Evolutionary conservation across 2,888 invertebrate species (phyloP).

Genomic region (Candidula unifasciata): DNA sequence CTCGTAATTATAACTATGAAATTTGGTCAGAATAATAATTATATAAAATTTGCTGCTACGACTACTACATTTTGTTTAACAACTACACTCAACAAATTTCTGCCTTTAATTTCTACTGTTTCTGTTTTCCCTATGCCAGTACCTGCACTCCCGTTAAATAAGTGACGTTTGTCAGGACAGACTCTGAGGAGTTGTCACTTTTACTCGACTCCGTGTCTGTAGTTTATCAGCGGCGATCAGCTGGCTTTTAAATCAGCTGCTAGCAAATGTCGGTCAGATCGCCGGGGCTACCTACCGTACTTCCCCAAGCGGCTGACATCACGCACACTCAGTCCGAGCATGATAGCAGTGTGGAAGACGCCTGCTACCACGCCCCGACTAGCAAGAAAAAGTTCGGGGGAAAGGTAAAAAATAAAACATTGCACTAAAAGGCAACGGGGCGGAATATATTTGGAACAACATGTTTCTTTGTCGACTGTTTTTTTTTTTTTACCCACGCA

Average conservation of each 20-base stretch:
- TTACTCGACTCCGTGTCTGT: not conserved
- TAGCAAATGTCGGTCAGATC: slow-evolving; percentile 28
- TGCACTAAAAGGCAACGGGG: not conserved
- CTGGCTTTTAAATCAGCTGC: slow-evolving; percentile 44
- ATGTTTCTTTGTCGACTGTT: not conserved
- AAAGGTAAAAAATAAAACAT: not conserved
- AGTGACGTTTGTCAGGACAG: not conserved
- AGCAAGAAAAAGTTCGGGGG: not conserved
- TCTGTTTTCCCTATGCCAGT: not conserved
- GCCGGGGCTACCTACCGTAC: slow-evolving; percentile 11
- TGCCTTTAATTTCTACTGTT: not conserved
- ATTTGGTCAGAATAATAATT: no score
- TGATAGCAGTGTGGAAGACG: slow-evolving; percentile 28
- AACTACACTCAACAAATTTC: no score
- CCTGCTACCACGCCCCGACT: slow-evolving; percentile 22
- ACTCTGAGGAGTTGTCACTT: not conserved
- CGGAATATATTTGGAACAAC: not conserved
- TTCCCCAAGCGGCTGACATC: slow-evolving; percentile 23
- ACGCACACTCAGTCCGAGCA: slow-evolving; percentile 40
- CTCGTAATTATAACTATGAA: no score
- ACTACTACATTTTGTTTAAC: no score
- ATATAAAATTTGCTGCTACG: no score
- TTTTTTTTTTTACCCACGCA: not conserved
- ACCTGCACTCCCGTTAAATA: not conserved
- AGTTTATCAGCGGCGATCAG: slow-evolving; percentile 10